These are phyloP conservation scores for Rhabdornis inornatus DNA, from an alignment of 2,113 vertebrate species.

Conservation along the genomic window DNA sequence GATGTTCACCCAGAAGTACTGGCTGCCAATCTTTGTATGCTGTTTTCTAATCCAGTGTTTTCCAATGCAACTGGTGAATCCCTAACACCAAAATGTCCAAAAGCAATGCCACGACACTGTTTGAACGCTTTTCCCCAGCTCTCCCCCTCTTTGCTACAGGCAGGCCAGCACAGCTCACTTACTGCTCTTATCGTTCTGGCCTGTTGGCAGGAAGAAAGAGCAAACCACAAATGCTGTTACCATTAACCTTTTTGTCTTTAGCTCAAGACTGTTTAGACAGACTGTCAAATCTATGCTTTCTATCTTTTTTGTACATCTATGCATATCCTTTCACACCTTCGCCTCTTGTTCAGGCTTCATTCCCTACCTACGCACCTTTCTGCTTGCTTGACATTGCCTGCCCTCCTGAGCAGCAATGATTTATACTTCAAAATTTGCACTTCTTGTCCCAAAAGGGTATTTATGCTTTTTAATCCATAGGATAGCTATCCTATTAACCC, in stretches of 20 bases:
- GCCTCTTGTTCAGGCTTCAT: neutral
- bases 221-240: neutral
- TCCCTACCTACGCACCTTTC: constrained; percentile 1
- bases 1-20: neutral
- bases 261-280: neutral
- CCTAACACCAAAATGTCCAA: neutral
- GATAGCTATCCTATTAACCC: neutral
- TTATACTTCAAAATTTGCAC: constrained; percentile 39
- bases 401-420: constrained; percentile 38
- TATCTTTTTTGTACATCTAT: neutral
- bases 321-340: neutral
- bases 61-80: neutral
- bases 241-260: neutral
- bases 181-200: neutral
- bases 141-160: neutral
- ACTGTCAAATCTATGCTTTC: neutral
- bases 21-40: neutral
- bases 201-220: neutral
- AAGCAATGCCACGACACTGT: neutral
- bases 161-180: neutral
- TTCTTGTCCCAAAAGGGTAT: neutral
- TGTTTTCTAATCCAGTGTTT: neutral
- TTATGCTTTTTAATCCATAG: neutral
- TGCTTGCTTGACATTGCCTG: constrained; percentile 28
- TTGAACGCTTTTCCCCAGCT: neutral